phyloP scores from a whole-genome alignment of 1,140 invertebrate genomes.

The Choristoneura fumiferana region DNA sequence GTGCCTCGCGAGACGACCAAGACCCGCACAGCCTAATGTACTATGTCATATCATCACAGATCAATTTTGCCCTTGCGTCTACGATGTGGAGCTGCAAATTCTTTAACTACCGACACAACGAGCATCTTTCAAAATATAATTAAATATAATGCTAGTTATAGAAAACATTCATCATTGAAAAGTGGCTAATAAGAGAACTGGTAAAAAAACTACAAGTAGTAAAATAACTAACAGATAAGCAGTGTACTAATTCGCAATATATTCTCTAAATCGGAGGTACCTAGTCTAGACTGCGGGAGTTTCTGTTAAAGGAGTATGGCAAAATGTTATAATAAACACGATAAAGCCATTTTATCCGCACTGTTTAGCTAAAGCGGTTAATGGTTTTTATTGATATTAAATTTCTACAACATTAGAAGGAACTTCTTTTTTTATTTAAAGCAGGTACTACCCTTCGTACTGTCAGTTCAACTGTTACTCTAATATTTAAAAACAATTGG shows the following conservation, averaged over 20 bases:
- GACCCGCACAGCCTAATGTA: slow-evolving; percentile 65
- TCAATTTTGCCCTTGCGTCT: slow-evolving; percentile 65
- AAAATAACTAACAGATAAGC: no score
- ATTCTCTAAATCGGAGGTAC: no score
- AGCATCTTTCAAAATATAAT: no score
- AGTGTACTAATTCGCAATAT: no score
- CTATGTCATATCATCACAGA: slow-evolving; percentile 75
- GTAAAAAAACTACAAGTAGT: no score
- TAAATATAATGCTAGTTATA: no score
- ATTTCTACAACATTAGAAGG: slow-evolving; percentile 46
- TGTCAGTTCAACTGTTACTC: slow-evolving; percentile 25
- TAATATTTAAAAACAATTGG: slow-evolving; percentile 3
- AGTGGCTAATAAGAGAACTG: no score
- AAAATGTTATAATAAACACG: no score
- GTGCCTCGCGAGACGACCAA: slow-evolving; percentile 39
- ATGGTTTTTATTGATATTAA: slow-evolving; percentile 31
- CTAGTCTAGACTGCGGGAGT: no score
- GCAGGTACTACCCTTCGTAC: slow-evolving; percentile 36
- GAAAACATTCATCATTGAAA: no score
- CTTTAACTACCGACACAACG: slow-evolving; percentile 13
- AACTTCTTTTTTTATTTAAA: slow-evolving; percentile 34
- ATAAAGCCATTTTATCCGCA: no score
- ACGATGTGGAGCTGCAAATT: slow-evolving; percentile 47
- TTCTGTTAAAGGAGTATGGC: no score
- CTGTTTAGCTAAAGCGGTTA: not conserved